Conservation (phyloP, 1,140 invertebrate genomes). For the Lucilia sericata region DNA sequence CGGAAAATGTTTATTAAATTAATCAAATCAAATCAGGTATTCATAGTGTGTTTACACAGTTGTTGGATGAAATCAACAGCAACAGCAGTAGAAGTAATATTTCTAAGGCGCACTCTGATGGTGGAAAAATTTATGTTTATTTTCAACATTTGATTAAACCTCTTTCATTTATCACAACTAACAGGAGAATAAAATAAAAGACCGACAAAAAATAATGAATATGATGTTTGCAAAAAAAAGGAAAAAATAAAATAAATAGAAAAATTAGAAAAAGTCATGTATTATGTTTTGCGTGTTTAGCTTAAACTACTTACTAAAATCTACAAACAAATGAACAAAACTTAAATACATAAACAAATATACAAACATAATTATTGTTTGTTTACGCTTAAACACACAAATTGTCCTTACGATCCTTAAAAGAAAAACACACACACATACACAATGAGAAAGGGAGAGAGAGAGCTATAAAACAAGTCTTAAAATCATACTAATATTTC, state of each 20-base stretch:
- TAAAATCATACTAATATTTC: constrained; percentile 33
- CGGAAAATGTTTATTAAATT: constrained; percentile 34
- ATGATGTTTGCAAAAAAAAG: neutral
- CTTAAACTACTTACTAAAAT: neutral
- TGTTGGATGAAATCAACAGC: neutral
- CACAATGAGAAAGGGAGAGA: neutral
- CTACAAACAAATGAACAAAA: neutral
- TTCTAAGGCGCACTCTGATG: neutral
- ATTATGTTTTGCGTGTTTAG: neutral
- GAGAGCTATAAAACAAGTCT: neutral
- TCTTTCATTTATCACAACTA: neutral
- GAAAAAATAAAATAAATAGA: no score
- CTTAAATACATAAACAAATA: neutral
- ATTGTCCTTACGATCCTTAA: neutral
- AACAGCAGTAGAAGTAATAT: neutral
- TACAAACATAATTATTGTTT: neutral
- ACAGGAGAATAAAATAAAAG: neutral
- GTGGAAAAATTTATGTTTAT: constrained; percentile 2
- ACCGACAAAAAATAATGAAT: neutral
- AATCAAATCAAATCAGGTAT: constrained; percentile 41
- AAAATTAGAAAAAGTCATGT: neutral
- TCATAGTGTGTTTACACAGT: constrained; percentile 26
- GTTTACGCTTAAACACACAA: constrained; percentile 2
- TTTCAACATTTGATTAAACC: constrained; percentile 5
- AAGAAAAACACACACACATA: neutral